Evolutionary conservation across 1,140 invertebrate species (phyloP), one percentile per base, ranked within the genome.

Genomic region (Microplitis mediator): DNA sequence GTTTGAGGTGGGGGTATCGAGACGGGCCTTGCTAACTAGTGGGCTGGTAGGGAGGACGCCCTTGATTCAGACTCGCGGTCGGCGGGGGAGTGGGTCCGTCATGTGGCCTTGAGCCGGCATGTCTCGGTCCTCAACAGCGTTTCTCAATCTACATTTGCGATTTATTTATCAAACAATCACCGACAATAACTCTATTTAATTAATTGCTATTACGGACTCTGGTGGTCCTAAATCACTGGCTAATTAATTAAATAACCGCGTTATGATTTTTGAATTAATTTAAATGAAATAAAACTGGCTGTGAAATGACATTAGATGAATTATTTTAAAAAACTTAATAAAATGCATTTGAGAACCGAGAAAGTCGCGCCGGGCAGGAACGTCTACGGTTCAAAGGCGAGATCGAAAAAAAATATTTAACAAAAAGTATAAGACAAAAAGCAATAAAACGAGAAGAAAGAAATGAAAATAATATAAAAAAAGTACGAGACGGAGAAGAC

Each of bases 101-200:
- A 67, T 72, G 79, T 82, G 83, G 83, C 83, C 83, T 84, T 84
- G 83, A 84, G 81, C 74, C 81, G 77, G 77, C 81, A 77, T 79
- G 82, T 81, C 82, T 83, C 83, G 78, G 79, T 80, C 77, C 74
- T 79, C 75, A 75, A 76, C 80, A 84, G 81, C 77, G 83, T 83
- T 82, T 85, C 83, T 85, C 83, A 85, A 84, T 83, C 65, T 13
- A 52, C 51, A n/a, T 58, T 58, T 5, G 23, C 8, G 14, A 58
- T 58, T 31, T 58, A 16, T 58, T 23, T 58, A 16, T 23, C 51
- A n/a, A n/a, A 54, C 51, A n/a, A n/a, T 23, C n/a, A 31, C 23
- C 14, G 8, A 58, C 8, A 58, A 58, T 23, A 23, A 58, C 16
- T 31, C 23, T 23, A 23, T 23, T 31, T 11, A 54, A 54, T 54